phyloP scores from a whole-genome alignment of 2,797 vertebrate genomes.

The Toxotes lorentzi region DNA sequence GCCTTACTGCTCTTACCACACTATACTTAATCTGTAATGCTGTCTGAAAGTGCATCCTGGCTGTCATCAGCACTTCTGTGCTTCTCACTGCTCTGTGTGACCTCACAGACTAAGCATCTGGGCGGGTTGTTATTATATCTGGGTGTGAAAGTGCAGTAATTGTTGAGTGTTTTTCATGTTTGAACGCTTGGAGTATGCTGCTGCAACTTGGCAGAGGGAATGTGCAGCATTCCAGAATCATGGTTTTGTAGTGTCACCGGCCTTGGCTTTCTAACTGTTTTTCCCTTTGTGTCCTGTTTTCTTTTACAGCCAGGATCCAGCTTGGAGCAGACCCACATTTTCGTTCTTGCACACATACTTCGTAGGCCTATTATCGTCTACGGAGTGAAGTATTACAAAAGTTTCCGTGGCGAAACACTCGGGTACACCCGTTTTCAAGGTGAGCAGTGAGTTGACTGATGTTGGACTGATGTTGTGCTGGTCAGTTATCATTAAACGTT shows the following conservation, averaged over 20 bases:
- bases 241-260: conserved; percentile 5
- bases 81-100: conserved; percentile 43
- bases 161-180: conserved; percentile 35
- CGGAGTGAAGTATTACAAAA: conserved; percentile 99
- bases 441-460: conserved; percentile 76
- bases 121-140: conserved; percentile 58
- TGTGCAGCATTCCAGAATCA: conserved; percentile 24
- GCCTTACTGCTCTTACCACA: conserved; percentile 32
- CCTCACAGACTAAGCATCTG: conserved; percentile 61
- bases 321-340: conserved; percentile 99
- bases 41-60: conserved; percentile 65
- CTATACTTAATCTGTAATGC: conserved; percentile 50
- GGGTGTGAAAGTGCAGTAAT: conserved; percentile 51
- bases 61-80: conserved; percentile 58
- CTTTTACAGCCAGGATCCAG: conserved; percentile 93
- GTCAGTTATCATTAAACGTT: background rate
- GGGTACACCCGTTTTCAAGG: conserved; percentile 99
- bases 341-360: conserved; percentile 99
- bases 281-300: conserved; percentile 30
- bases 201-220: conserved; percentile 26
- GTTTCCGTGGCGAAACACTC: conserved; percentile 97
- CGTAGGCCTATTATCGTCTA: conserved; percentile 99
- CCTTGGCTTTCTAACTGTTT: background rate
- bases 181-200: conserved; percentile 16
- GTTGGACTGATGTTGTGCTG: background rate